Evolutionary conservation across 2,888 invertebrate species (phyloP), one percentile per base, ranked within the genome.

Genomic region (Rhabditoides inermis): DNA sequence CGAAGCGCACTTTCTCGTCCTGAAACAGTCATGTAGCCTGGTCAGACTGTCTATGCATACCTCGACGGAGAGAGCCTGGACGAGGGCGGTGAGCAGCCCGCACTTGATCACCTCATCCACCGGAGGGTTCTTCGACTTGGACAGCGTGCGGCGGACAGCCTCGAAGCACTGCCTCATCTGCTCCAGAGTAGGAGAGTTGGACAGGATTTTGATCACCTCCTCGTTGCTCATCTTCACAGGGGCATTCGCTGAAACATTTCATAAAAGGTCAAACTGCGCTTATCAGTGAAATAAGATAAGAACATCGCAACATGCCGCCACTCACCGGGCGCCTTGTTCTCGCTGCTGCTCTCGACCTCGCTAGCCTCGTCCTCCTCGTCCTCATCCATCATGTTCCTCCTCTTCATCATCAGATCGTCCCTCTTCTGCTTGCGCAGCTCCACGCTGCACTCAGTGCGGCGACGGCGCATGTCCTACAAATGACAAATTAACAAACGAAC

Each of bases 371-470:
- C 45, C 25, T 61, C 61, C 7, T 62, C 52, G n/a, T 47, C 55
- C 23, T 63, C 63, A 15, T 60, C 56, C 18, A 46, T 53, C 41
- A 71, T 51, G 51, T 71, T 67, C 15, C 69, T 57, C 25, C 71
- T 60, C 78, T 98, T 98, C 50, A 87, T 83, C 36, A 95, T 80
- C 76, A 91, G 90, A 69, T 94, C 91, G 78, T 94, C 91, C 66
- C 92, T 87, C 52, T 87, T 87, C 20, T 88, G 86, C 80, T 94
- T 94, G 18, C 95, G 84, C 30, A 98, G 81, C 65, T 92, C 88
- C 2, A 95, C 85, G 2, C 87, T 87, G 44, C 88, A 85, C 77
- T 92, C 91, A 55, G 84, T 87, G 51, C 95, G 84, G 62, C 90
- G 85, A 60, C 90, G 84, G 45, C 94, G 85, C 77, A 91, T 85